These are phyloP conservation scores for Graptemys geographica DNA, from an alignment of 2,797 vertebrate genomes.

Conservation along the genomic window DNA sequence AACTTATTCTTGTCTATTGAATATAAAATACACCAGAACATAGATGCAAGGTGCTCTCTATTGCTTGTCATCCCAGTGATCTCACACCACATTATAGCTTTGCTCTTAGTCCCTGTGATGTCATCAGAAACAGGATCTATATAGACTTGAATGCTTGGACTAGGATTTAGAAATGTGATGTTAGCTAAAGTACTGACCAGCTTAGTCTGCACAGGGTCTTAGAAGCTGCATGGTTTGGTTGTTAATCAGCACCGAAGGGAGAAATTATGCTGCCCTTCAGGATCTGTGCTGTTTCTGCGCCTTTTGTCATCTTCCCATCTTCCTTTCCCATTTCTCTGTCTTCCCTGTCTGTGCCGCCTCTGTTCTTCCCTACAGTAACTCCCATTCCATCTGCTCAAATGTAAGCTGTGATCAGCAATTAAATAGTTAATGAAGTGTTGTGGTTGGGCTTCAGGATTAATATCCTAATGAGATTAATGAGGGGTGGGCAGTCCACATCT, in stretches of 20 bases:
- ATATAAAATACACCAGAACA: fast-evolving
- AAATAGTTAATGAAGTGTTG: slow-evolving; percentile 1
- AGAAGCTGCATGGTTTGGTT: slow-evolving; percentile 32
- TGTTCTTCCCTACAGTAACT: slow-evolving; percentile 63
- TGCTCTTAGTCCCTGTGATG: slow-evolving; percentile 3
- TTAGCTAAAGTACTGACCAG: slow-evolving; percentile 23
- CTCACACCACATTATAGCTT: not conserved
- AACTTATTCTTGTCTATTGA: not conserved
- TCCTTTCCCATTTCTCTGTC: no score
- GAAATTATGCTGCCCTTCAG: slow-evolving; percentile 42
- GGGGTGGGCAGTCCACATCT: slow-evolving; percentile 3
- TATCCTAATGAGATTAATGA: not conserved
- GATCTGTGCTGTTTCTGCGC: slow-evolving; percentile 49
- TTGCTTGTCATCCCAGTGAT: not conserved
- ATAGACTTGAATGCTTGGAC: slow-evolving; percentile 48
- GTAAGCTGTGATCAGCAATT: not conserved
- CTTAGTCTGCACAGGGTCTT: slow-evolving; percentile 65
- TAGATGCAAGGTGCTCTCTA: not conserved
- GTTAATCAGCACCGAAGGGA: slow-evolving; percentile 16
- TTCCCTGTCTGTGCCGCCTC: not conserved
- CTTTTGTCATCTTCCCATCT: slow-evolving; percentile 52
- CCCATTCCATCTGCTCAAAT: slow-evolving; percentile 52
- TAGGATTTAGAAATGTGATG: slow-evolving; percentile 30
- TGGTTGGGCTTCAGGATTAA: slow-evolving; percentile 29
- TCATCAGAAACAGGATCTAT: slow-evolving; percentile 46